phyloP scores from a whole-genome alignment of 1,140 invertebrate species.

The Hylyphantes graminicola region DNA sequence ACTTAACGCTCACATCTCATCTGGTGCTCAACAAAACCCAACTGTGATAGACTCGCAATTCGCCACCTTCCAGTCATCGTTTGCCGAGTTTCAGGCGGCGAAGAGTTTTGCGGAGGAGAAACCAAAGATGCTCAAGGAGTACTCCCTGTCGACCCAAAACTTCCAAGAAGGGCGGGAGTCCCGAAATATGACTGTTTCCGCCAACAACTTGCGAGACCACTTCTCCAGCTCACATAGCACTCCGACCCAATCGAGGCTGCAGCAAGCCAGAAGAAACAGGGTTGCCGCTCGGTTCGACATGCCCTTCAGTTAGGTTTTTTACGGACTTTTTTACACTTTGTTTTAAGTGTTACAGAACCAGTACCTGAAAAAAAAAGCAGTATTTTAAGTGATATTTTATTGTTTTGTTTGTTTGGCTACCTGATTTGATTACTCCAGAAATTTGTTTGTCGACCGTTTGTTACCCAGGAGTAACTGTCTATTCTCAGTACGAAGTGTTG shows the following conservation, averaged over 20 bases:
- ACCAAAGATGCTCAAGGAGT: not conserved
- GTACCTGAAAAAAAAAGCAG: not conserved
- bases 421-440: conserved; percentile 10
- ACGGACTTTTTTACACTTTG: conserved; percentile 10
- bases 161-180: no score
- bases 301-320: conserved; percentile 39
- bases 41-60: not conserved
- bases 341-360: conserved; percentile 34
- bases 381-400: conserved; percentile 46
- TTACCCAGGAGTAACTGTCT: not conserved
- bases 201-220: not conserved
- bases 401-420: conserved; percentile 17
- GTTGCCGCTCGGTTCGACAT: conserved; percentile 54
- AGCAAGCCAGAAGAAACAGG: conserved; percentile 14
- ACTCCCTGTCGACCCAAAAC: not conserved
- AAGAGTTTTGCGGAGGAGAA: not conserved
- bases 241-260: conserved; percentile 10
- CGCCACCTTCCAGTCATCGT: not conserved
- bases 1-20: not conserved
- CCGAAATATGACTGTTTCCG: not conserved
- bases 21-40: not conserved
- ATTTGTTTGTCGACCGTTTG: not conserved
- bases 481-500: not conserved
- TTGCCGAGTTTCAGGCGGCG: not conserved
- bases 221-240: conserved; percentile 50